Evolutionary conservation across 2,888 invertebrate genomes (phyloP).

Genomic region (Perizoma flavofasciatum): DNA sequence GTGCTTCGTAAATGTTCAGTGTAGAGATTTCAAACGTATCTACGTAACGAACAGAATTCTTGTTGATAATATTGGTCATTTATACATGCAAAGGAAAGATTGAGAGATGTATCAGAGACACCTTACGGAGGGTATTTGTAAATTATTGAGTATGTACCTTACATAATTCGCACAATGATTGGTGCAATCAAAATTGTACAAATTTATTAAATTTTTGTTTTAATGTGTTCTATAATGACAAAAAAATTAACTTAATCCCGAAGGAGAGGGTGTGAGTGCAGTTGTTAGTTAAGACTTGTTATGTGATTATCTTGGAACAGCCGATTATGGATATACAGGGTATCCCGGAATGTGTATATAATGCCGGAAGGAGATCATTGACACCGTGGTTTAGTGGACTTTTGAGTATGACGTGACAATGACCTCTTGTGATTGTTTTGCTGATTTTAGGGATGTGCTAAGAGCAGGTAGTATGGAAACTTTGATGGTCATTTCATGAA

Average conservation of each 20-base stretch:
- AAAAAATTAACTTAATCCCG: not conserved
- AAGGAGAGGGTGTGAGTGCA: slow-evolving; percentile 9
- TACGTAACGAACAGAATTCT: too few species aligned
- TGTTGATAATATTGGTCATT: not conserved
- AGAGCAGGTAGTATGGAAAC: too few species aligned
- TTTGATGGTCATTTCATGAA: too few species aligned
- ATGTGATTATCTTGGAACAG: slow-evolving; percentile 18
- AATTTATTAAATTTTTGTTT: slow-evolving; percentile 19
- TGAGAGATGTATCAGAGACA: not conserved
- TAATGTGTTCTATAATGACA: not conserved
- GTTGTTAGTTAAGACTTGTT: slow-evolving; percentile 13
- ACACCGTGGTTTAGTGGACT: too few species aligned
- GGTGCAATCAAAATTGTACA: slow-evolving; percentile 20
- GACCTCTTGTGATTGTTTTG: too few species aligned
- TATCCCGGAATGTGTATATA: too few species aligned
- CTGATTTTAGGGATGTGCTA: too few species aligned
- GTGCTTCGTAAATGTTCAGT: not conserved
- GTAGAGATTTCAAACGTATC: not conserved
- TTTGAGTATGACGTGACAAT: too few species aligned
- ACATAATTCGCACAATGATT: slow-evolving; percentile 23
- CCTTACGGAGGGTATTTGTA: not conserved
- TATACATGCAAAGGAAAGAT: not conserved
- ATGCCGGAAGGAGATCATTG: too few species aligned
- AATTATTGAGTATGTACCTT: slow-evolving; percentile 6
- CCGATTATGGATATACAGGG: slow-evolving; percentile 16